A percentile compares a stretch with the other conserved stretches of the same genome.
Evolutionary conservation across 1,140 invertebrate genomes (phyloP).

Genomic region (Acromyrmex echinatior): DNA sequence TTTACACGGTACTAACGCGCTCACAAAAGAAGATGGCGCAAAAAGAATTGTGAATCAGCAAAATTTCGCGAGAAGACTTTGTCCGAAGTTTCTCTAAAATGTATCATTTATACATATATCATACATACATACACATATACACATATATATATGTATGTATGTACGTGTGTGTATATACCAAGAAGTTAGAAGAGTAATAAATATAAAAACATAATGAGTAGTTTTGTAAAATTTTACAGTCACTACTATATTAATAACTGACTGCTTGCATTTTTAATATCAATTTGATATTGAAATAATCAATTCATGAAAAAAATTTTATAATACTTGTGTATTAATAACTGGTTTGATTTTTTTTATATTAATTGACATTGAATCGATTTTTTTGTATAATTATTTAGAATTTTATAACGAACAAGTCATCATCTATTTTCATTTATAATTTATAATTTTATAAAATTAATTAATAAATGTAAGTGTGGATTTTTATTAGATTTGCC

Average conservation of each 20-base stretch:
- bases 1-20: not conserved
- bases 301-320: not conserved
- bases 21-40: not conserved
- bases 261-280: not conserved
- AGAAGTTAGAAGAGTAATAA: not conserved
- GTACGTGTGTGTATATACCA: no score
- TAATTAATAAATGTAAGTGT: not conserved
- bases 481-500: not conserved
- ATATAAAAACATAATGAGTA: not conserved
- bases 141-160: no score
- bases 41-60: conserved; percentile 25
- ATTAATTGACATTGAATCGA: no score
- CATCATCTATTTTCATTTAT: not conserved
- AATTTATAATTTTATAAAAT: not conserved
- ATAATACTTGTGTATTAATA: no score
- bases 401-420: conserved; percentile 4
- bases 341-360: no score
- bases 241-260: not conserved
- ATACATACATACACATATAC: no score
- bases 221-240: not conserved
- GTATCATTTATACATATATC: not conserved
- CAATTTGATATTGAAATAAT: not conserved
- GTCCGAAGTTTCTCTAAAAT: not conserved
- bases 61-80: not conserved
- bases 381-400: not conserved